Base-by-base conservation (phyloP, 2,113 vertebrate species). In the Halichoerus grypus region DNA sequence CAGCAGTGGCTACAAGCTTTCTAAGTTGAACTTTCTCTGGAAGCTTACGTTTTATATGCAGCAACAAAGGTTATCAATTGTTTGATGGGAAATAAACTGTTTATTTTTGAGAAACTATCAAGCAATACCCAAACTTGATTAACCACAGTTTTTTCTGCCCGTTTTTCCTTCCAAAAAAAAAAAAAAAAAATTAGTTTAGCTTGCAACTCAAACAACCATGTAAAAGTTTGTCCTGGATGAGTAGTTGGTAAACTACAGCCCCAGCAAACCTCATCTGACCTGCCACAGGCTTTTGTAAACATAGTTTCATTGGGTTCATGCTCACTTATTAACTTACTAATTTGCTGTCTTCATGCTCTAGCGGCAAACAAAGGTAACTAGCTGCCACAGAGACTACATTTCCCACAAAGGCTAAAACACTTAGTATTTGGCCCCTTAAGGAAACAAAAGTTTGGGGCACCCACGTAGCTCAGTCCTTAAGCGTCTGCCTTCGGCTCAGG, bases 231-330 rank as follows among this genome's bases (percentile, higher is more conserved):
- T 81, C 21, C 28, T 31, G 13, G 55, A 81, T n/a, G 26, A 82
- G 2, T 21, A n/a, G 0, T 39, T n/a, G n/a, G 3, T 49, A 53
- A 86, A 21, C 4, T 33, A 33, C 4, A 39, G 14, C 21, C 36
- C 22, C 28, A 7, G 51, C 1, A 42, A 31, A 7, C 4, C 33
- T 39, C 9, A 19, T 0, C 3, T 22, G 57, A 18, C 5, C 19
- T 84, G 31, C 9, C 26, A 42, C 7, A 5, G 42, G 24, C 36
- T 51, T 69, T 49, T 15, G 12, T 39, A 67, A 63, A 67, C 11
- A 31, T 1, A 77, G 13, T 51, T 93, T 49, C 69, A 53, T 5
- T 71, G 16, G 42, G 49, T 76, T 76, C 42, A 18, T 49, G 42
- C 42, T 77, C 74, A 77, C 42, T 49, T 49, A 18, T 4, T 31